These are phyloP conservation scores for Xiphophorus birchmanni DNA, from an alignment of 2,797 vertebrate species.

Conservation along the genomic window DNA sequence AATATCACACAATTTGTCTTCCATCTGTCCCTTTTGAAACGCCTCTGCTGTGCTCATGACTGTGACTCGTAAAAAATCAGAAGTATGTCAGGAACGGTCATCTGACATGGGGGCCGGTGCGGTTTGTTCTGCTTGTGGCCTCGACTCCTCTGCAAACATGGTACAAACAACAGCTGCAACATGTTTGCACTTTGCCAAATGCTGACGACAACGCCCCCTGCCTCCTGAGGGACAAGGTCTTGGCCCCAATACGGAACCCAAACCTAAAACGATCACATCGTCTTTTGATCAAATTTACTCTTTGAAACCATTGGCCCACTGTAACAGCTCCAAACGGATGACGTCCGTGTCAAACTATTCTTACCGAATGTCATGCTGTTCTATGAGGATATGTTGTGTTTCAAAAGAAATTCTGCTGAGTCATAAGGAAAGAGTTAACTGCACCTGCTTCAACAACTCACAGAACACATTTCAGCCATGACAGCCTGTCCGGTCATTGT, in stretches of 20 bases:
- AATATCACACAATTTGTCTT: conserved; percentile 48
- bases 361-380: background rate
- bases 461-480: conserved; percentile 68
- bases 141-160: conserved; percentile 63
- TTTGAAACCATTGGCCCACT: conserved; percentile 11
- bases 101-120: conserved; percentile 70
- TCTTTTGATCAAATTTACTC: conserved; percentile 8
- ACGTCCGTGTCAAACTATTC: background rate
- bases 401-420: conserved; percentile 26
- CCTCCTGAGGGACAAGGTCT: conserved; percentile 46
- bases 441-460: conserved; percentile 78
- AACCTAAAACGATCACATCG: conserved; percentile 32
- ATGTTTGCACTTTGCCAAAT: conserved; percentile 62
- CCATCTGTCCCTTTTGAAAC: conserved; percentile 60
- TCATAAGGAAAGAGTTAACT: conserved; percentile 64
- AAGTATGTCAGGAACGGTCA: conserved; percentile 79
- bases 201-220: conserved; percentile 31
- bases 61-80: conserved; percentile 71
- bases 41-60: conserved; percentile 58
- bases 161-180: conserved; percentile 85
- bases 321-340: conserved; percentile 9
- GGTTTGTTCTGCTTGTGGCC: conserved; percentile 62
- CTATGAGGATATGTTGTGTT: conserved; percentile 2
- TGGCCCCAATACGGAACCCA: conserved; percentile 42
- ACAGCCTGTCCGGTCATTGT: conserved; percentile 75